phyloP scores from a whole-genome alignment of 2,113 vertebrate species.

The Acanthisitta chloris region DNA sequence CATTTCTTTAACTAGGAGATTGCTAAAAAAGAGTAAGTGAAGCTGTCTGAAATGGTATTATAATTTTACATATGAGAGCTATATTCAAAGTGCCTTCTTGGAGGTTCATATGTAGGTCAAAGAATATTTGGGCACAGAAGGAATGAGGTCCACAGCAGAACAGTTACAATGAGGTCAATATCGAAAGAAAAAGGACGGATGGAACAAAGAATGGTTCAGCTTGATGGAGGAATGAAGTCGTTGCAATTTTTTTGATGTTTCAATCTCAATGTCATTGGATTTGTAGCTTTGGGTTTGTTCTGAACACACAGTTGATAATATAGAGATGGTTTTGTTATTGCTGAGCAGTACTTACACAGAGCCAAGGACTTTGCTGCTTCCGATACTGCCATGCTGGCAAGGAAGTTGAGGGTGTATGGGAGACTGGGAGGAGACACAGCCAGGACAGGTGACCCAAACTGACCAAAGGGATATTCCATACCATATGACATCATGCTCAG shows the following conservation, averaged over 20 bases:
- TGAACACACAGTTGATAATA: too few species aligned
- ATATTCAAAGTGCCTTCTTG: neutral
- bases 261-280: rapidly evolving
- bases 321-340: too few species aligned
- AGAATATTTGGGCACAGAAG: neutral
- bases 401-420: too few species aligned
- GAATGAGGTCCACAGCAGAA: neutral
- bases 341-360: too few species aligned
- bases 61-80: neutral
- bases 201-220: neutral
- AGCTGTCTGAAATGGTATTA: neutral
- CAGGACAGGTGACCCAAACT: too few species aligned
- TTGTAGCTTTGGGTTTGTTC: too few species aligned
- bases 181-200: neutral
- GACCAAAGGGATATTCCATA: too few species aligned
- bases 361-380: too few species aligned
- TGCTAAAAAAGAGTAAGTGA: neutral
- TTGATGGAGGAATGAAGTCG: neutral
- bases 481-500: too few species aligned
- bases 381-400: too few species aligned
- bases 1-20: neutral
- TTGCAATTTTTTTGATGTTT: neutral
- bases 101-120: neutral
- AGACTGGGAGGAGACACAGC: too few species aligned
- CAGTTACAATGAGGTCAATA: neutral